These are phyloP conservation scores for Calephelis virginiensis DNA, from an alignment of 1,140 invertebrate genomes.

Conservation along the genomic window DNA sequence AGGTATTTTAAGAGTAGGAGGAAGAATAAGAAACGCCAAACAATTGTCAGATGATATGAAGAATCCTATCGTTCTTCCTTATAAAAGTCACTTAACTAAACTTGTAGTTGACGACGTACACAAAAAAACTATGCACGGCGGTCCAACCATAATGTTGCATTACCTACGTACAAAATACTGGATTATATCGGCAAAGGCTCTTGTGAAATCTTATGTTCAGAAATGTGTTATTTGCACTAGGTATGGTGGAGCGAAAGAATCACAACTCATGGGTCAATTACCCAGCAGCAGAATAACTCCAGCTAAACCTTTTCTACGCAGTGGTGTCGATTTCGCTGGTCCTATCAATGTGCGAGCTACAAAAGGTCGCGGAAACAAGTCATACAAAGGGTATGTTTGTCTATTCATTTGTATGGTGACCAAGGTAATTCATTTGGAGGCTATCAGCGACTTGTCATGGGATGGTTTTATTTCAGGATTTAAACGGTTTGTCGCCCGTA, in stretches of 20 bases:
- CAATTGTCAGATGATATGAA: background rate
- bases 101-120: background rate
- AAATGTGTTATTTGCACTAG: constrained; percentile 1
- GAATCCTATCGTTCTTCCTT: background rate
- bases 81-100: constrained; percentile 3
- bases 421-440: constrained; percentile 7
- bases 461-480: background rate
- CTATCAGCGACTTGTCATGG: background rate
- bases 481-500: constrained; percentile 1
- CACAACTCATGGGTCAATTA: constrained; percentile 7
- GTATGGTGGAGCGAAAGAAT: background rate
- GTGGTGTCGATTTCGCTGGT: constrained; percentile 9
- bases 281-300: background rate
- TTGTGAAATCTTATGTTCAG: background rate
- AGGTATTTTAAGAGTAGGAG: constrained; percentile 3
- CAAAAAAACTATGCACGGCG: background rate
- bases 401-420: constrained; percentile 10
- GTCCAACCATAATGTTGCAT: background rate
- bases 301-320: background rate
- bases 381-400: constrained; percentile 3
- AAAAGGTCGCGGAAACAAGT: background rate
- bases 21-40: background rate
- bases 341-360: background rate
- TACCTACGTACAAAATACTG: constrained; percentile 1
- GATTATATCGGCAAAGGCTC: background rate